phyloP scores from a whole-genome alignment of 2,797 vertebrate genomes.

The Gallinago nigripennis region DNA sequence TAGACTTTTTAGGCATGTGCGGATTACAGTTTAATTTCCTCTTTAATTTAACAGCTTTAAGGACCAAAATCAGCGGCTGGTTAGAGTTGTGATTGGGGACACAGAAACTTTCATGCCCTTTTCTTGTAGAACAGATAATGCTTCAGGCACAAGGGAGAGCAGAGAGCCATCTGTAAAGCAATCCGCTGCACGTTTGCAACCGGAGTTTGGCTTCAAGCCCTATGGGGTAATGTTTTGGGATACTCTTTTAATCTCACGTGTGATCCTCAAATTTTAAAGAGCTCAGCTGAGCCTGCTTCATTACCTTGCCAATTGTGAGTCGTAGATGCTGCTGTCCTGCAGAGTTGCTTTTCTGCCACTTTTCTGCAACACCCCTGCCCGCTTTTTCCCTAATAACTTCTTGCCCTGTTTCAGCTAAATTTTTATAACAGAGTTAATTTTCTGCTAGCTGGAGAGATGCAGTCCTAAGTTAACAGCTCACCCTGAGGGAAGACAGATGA shows the following conservation, averaged over 20 bases:
- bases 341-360: not conserved
- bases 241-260: not conserved
- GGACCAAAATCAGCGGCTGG: not conserved
- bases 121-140: not conserved
- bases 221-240: not conserved
- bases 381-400: not conserved
- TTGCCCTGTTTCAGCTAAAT: not conserved
- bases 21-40: not conserved
- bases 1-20: not conserved
- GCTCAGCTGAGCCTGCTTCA: not conserved
- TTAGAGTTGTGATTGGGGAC: not conserved
- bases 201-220: not conserved
- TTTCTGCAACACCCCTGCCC: not conserved
- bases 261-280: not conserved
- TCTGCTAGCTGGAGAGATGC: not conserved
- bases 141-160: not conserved
- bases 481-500: not conserved
- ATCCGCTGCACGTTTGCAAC: not conserved
- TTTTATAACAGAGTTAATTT: not conserved
- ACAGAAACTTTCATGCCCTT: not conserved
- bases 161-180: not conserved
- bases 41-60: not conserved
- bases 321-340: fast-evolving
- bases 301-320: not conserved
- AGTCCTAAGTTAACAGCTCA: not conserved